Base-by-base conservation (phyloP, 2,888 invertebrate genomes). In the Magallana nippona region DNA sequence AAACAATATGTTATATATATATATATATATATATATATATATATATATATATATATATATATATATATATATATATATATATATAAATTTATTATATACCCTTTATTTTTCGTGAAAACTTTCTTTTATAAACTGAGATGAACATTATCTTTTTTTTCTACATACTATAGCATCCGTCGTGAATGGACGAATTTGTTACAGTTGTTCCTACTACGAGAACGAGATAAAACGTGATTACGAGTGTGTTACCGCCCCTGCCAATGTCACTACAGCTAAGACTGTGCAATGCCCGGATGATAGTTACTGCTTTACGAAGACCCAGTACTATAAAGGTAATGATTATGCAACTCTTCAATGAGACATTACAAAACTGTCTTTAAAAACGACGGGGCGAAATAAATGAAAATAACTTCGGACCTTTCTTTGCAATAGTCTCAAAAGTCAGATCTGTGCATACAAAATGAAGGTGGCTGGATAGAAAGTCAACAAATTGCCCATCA, bases 181-280 rank as follows among this genome's bases (percentile, higher is more conserved):
- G 15, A 5, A 71, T 27, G 71, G 71, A 32, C 71, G 22, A 1
- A 15, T 15, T 13, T 71, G 71, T 71, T 71, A 71, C 71, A 71
- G 71, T 27, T 71, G 71, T 11, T 27, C 71, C 15, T 71, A 71
- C 71, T 2, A 3, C 3, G 27, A 15, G 32, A 71, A 71, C 11
- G 27, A 27, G 15, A 22, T 27, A 27, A 71, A 71, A 22, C 15
- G 2, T 32, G 71, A 27, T 71, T 71, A 71, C 27, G 71, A 71
- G 15, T 71, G 71, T 27, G 71, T 71, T 22, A 71, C 10, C 71
- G 15, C 27, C 22, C 71, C 71, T 2, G 27, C 27, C 27, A 71
- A 71, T 32, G 71, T 71, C 13, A 71, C 71, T 22, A 71, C 71
- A 10, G 71, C 71, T 32, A 71, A 71, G 15, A 71, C 71, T 71